Evolutionary conservation across 2,888 invertebrate species (phyloP).

Genomic region (Electrophaes corylata): DNA sequence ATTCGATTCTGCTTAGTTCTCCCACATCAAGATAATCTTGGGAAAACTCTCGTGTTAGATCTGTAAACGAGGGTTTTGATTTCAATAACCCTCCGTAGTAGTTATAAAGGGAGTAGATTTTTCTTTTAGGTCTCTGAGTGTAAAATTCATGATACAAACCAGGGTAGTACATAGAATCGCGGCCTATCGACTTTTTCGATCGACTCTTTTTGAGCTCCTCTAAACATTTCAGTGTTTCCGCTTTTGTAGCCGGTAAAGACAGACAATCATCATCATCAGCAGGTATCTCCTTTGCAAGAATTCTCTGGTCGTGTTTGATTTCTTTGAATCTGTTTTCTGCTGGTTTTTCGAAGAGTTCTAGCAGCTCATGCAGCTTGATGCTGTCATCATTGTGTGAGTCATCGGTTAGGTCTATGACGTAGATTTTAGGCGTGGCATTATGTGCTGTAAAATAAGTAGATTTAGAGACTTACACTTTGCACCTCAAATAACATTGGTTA

Average conservation of each 20-base stretch:
- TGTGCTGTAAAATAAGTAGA: conserved; percentile 1
- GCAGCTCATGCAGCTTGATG: background rate
- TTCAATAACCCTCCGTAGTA: conserved; percentile 6
- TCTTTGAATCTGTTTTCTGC: background rate
- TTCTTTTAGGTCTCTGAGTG: conserved; percentile 7
- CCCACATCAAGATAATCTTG: conserved; percentile 42
- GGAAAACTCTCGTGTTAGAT: conserved; percentile 21
- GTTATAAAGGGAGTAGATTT: conserved; percentile 4
- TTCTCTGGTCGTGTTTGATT: background rate
- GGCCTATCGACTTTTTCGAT: background rate
- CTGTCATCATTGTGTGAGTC: background rate
- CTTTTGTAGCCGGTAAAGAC: background rate
- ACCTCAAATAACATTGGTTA: no score
- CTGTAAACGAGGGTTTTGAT: background rate
- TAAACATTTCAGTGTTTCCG: background rate
- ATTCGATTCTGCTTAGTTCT: conserved; percentile 21
- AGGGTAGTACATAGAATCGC: background rate
- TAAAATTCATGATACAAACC: background rate
- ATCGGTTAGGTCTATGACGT: background rate
- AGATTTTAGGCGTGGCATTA: background rate
- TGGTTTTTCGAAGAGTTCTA: background rate
- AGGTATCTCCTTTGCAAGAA: background rate
- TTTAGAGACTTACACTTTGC: no score
- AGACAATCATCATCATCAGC: background rate
- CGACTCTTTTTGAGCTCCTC: background rate